Conservation (phyloP, 2,113 vertebrate genomes). For the Pedetes capensis region DNA sequence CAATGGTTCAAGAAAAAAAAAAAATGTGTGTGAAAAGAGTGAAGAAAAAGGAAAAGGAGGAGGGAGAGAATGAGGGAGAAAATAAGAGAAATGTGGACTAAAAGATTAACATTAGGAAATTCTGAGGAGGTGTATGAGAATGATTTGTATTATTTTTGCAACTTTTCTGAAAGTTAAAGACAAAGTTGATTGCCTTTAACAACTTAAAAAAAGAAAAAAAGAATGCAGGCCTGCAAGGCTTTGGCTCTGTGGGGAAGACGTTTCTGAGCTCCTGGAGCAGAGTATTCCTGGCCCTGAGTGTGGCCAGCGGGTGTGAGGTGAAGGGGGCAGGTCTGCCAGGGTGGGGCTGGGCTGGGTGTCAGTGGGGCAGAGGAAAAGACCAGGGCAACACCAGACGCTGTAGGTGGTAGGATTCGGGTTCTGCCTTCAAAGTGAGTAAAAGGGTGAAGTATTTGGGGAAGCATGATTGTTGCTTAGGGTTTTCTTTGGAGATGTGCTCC, state of each 20-base stretch:
- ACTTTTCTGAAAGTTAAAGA: neutral
- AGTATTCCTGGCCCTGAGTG: neutral
- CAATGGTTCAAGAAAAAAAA: neutral
- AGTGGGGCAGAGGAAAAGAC: neutral
- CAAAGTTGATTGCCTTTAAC: neutral
- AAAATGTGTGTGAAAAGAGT: neutral
- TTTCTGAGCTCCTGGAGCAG: neutral
- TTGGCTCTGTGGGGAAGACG: neutral
- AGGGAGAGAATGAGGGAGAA: too few relatives aligned
- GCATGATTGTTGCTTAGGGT: neutral
- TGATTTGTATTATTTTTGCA: neutral
- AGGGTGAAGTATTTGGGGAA: neutral
- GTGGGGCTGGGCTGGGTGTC: too few relatives aligned
- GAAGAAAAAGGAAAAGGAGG: neutral
- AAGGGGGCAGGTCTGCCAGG: too few relatives aligned
- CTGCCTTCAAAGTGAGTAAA: neutral
- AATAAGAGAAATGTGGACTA: neutral
- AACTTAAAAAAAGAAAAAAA: too few relatives aligned
- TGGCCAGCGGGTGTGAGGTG: too few relatives aligned
- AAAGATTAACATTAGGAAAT: neutral
- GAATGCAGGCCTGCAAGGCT: neutral
- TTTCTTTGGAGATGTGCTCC: neutral
- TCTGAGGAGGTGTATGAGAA: neutral
- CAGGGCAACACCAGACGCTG: neutral
- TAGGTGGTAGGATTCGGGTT: neutral